A percentile compares a stretch with the other conserved stretches of the same genome.
Conservation (phyloP, 2,113 vertebrate genomes). For the Oriolus oriolus region DNA sequence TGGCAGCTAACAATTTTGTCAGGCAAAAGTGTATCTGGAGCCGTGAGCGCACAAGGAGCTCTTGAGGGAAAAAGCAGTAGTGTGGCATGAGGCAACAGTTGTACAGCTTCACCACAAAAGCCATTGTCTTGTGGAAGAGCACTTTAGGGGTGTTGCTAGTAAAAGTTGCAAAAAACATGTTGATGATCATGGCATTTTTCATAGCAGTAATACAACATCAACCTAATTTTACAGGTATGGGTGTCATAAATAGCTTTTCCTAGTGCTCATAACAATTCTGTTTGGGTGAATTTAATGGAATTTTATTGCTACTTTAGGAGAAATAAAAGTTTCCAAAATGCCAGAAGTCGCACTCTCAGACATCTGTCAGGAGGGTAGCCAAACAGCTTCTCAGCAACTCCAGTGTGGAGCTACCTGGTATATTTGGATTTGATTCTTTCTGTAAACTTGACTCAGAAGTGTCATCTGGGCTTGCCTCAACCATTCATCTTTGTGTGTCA, state of each 20-base stretch:
- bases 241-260: neutral
- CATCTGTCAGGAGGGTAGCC: neutral
- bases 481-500: conserved; percentile 4
- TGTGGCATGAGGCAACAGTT: neutral
- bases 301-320: neutral
- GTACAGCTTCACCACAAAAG: neutral
- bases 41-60: neutral
- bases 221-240: neutral
- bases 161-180: neutral
- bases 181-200: neutral
- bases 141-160: neutral
- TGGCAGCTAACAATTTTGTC: neutral
- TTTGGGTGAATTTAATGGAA: neutral
- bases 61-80: neutral
- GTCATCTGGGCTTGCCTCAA: neutral
- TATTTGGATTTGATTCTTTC: neutral
- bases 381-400: neutral
- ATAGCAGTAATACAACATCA: neutral
- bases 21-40: neutral
- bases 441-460: neutral
- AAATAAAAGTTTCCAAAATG: neutral
- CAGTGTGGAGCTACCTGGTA: neutral
- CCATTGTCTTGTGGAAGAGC: neutral
- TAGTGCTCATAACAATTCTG: neutral
- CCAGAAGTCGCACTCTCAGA: neutral